A percentile compares a stretch with the other conserved stretches of the same genome.
phyloP scores from a whole-genome alignment of 2,888 invertebrate species.

The Xylota segnis region DNA sequence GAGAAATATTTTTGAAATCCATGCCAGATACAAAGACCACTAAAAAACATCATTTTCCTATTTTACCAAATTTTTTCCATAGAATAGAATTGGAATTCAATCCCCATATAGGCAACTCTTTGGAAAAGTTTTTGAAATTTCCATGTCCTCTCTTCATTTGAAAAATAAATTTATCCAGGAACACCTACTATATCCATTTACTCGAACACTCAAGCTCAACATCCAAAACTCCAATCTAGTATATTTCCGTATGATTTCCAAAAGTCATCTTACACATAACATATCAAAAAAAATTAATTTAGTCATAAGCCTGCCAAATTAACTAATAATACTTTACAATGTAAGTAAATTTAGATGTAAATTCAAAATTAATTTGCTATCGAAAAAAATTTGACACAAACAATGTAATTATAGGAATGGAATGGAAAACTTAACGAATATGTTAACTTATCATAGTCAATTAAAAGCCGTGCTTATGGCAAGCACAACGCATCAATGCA shows the following conservation, averaged over 20 bases:
- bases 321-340: constrained; percentile 45
- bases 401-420: not conserved
- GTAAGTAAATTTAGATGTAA: constrained; percentile 21
- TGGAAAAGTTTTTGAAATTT: too few relatives aligned
- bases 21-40: too few relatives aligned
- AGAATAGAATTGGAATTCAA: too few relatives aligned
- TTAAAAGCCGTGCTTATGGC: constrained; percentile 52
- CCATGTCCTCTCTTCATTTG: too few relatives aligned
- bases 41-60: too few relatives aligned
- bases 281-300: constrained; percentile 53
- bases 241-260: not conserved
- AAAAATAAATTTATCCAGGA: too few relatives aligned
- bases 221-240: too few relatives aligned
- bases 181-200: too few relatives aligned
- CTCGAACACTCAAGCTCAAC: too few relatives aligned
- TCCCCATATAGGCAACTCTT: too few relatives aligned
- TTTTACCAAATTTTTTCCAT: too few relatives aligned
- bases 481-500: constrained; percentile 24
- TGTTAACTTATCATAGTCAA: constrained; percentile 59
- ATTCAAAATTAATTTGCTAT: constrained; percentile 18
- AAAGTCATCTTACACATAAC: constrained; percentile 2
- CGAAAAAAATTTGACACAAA: not conserved
- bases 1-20: too few relatives aligned
- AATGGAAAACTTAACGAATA: constrained; percentile 18
- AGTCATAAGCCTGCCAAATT: constrained; percentile 73